phyloP scores from a whole-genome alignment of 2,113 vertebrate genomes.

The Halcyon senegalensis region DNA sequence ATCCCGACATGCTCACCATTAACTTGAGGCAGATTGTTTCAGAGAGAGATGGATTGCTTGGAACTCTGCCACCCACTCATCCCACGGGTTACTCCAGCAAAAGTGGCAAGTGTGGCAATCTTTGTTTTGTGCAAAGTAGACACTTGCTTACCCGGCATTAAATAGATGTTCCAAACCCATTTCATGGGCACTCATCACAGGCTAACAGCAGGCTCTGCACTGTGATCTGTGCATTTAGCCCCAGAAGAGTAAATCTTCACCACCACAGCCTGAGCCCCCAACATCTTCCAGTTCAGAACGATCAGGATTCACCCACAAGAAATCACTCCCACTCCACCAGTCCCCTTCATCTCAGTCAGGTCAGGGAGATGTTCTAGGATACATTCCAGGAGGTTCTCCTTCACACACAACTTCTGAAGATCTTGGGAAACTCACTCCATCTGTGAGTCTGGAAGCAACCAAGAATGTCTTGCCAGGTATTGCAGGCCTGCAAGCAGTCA shows the following conservation, averaged over 20 bases:
- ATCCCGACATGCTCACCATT: rapidly evolving
- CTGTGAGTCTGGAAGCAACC: not conserved
- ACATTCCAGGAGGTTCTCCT: not conserved
- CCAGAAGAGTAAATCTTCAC: not conserved
- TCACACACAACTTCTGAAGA: not conserved
- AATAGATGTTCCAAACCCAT: not conserved
- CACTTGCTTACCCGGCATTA: not conserved
- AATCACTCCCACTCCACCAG: not conserved
- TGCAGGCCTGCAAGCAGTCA: not conserved
- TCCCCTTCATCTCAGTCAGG: not conserved
- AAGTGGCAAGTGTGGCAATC: not conserved
- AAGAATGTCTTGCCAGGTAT: not conserved
- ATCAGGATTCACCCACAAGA: not conserved
- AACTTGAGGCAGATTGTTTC: not conserved
- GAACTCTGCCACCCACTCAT: not conserved
- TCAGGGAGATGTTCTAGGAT: not conserved
- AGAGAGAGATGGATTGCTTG: not conserved
- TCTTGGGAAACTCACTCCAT: not conserved
- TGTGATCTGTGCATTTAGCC: not conserved
- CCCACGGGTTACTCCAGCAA: not conserved
- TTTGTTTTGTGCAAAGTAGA: not conserved
- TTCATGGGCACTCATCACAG: not conserved
- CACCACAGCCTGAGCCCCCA: not conserved
- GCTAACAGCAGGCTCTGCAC: not conserved
- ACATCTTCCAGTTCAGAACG: not conserved